Conservation (phyloP, 1,140 invertebrate species). For the Reticulitermes speratus region DNA sequence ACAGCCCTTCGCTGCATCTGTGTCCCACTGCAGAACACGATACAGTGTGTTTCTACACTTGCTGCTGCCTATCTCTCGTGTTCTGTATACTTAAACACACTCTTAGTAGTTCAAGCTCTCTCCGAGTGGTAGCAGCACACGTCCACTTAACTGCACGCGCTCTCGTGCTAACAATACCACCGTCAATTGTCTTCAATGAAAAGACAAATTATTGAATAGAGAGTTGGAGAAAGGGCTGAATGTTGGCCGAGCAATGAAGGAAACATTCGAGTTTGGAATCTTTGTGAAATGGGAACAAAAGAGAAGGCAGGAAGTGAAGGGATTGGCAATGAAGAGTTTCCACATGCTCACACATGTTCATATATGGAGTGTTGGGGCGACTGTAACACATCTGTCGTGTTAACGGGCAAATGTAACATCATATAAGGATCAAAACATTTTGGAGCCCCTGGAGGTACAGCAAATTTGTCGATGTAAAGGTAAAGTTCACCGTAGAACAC, state of each 20-base stretch:
- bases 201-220: slow-evolving; percentile 7
- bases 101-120: neutral
- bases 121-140: neutral
- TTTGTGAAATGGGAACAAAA: neutral
- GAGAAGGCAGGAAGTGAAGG: neutral
- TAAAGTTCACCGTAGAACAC: too few species aligned
- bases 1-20: too few species aligned
- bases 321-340: neutral
- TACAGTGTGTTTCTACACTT: too few species aligned
- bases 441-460: too few species aligned
- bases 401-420: too few species aligned
- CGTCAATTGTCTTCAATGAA: slow-evolving; percentile 18
- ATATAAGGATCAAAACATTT: too few species aligned
- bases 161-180: neutral
- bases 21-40: too few species aligned
- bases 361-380: neutral
- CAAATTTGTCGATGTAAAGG: too few species aligned
- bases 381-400: neutral
- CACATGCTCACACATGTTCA: neutral
- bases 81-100: neutral
- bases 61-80: neutral
- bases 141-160: neutral
- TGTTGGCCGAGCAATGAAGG: neutral
- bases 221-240: neutral
- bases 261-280: slow-evolving; percentile 5